Base-by-base conservation (phyloP, 2,888 invertebrate species). In the Cheilosia pagana region DNA sequence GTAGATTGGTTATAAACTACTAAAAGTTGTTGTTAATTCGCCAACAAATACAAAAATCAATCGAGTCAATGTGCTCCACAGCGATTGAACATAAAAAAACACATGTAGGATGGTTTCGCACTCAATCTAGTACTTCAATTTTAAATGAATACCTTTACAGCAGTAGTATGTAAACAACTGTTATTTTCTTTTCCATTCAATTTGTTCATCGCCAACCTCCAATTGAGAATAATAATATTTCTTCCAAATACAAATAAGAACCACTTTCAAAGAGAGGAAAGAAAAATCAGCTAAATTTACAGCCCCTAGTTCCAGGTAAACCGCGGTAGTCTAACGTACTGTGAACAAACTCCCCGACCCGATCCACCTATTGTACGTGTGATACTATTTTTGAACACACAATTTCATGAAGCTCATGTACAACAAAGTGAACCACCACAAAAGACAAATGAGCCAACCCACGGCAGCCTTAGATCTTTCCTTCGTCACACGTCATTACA, bases 331-430 rank as follows among this genome's bases (percentile, higher is more conserved):
- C n/a, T 31, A 10, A 45, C 6, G 2, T 8, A 55, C 55, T 41
- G 16, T 55, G 31, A 31, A 10, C 12, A 23, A 23, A 45, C n/a
- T n/a, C 23, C 8, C 16, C 7, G n/a, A 7, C 8, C 16, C 7
- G n/a, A 7, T 60, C 14, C n/a, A 10, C 14, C 43, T 35, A 67
- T 16, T 35, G n/a, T 12, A 41, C 10, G 28, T 31, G 41, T n/a
- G 57, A 48, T 71, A 71, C 71, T 60, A 60, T 71, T 71, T 71
- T 50, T 60, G 48, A 57, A 70, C n/a, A 59, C 3, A 23, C 14
- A 28, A 43, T 21, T 57, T 65, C 35, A n/a, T 14, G 7, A 23
- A 63, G 39, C 39, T 53, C 41, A 45, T 25, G 45, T 48, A 52
- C 21, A 50, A 16, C 45, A 43, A 23, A 23, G 71, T 60, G 50